Conservation (phyloP, 2,113 vertebrate genomes). For the Cephalopterus ornatus region DNA sequence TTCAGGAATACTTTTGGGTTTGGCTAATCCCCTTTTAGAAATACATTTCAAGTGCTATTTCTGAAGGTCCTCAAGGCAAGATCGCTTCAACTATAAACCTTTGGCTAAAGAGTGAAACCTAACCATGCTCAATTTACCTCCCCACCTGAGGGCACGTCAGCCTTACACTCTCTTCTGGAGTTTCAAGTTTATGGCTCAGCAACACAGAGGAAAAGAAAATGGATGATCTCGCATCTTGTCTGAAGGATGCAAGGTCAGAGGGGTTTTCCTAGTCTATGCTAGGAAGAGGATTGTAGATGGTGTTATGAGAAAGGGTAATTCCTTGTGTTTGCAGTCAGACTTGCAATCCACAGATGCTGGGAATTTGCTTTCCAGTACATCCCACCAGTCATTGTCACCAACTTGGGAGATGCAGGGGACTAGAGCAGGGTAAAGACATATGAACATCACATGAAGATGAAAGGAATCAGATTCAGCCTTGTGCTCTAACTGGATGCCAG, state of each 20-base stretch:
- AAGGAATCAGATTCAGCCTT: not conserved
- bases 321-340: not conserved
- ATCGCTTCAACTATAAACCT: not conserved
- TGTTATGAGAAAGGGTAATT: not conserved
- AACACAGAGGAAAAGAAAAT: not conserved
- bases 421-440: not conserved
- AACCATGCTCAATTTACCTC: not conserved
- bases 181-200: not conserved
- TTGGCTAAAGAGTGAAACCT: not conserved
- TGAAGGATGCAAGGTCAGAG: not conserved
- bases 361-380: not conserved
- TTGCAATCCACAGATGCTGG: not conserved
- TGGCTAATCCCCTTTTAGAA: not conserved
- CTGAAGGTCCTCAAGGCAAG: not conserved
- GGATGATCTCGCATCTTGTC: not conserved
- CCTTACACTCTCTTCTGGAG: not conserved
- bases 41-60: not conserved
- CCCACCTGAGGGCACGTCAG: not conserved
- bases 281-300: not conserved
- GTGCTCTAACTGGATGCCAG: not conserved
- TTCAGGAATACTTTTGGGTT: not conserved
- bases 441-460: not conserved
- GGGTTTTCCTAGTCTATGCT: not conserved
- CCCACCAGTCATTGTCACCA: not conserved
- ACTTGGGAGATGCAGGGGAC: not conserved